Evolutionary conservation across 2,113 vertebrate species (phyloP).

Genomic region (Leptobrachium ailaonicum): DNA sequence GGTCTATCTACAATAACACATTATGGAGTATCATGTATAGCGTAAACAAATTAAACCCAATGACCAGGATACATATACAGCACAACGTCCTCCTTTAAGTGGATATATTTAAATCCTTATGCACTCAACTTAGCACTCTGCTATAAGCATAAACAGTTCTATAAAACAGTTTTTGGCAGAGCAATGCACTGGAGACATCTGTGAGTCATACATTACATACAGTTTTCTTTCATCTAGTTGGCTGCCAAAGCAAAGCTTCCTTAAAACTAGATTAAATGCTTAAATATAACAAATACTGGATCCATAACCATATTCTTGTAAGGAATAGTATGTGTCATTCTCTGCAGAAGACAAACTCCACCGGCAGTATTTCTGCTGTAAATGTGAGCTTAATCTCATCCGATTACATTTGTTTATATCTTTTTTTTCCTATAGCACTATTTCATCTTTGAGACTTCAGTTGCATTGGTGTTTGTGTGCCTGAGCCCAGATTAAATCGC

Average conservation of each 20-base stretch:
- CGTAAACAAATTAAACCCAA: background rate
- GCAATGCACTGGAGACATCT: slow-evolving; percentile 31
- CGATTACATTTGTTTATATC: background rate
- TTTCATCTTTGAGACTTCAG: slow-evolving; percentile 10
- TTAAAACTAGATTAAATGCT: slow-evolving; percentile 22
- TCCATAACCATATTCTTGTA: slow-evolving; percentile 4
- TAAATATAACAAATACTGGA: slow-evolving; percentile 10
- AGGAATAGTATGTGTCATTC: background rate
- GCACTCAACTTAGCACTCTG: slow-evolving; percentile 20
- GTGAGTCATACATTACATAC: slow-evolving; percentile 28
- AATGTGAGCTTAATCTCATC: background rate
- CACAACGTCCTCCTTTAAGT: background rate
- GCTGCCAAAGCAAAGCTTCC: slow-evolving; percentile 11
- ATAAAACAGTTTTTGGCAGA: slow-evolving; percentile 30
- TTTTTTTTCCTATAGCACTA: background rate
- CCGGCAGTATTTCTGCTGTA: background rate
- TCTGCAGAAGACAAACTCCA: slow-evolving; percentile 4
- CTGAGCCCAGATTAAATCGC: no score
- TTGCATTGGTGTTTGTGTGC: background rate
- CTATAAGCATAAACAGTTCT: slow-evolving; percentile 41
- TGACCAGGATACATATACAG: background rate
- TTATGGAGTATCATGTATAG: background rate
- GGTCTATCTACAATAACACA: no score
- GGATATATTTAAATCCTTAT: slow-evolving; percentile 28
- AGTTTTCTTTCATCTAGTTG: slow-evolving; percentile 18